Percentiles rank a stretch among this genome's conserved stretches.
Conservation (phyloP, 2,797 vertebrate genomes). For the Tympanoctomys barrerae region DNA sequence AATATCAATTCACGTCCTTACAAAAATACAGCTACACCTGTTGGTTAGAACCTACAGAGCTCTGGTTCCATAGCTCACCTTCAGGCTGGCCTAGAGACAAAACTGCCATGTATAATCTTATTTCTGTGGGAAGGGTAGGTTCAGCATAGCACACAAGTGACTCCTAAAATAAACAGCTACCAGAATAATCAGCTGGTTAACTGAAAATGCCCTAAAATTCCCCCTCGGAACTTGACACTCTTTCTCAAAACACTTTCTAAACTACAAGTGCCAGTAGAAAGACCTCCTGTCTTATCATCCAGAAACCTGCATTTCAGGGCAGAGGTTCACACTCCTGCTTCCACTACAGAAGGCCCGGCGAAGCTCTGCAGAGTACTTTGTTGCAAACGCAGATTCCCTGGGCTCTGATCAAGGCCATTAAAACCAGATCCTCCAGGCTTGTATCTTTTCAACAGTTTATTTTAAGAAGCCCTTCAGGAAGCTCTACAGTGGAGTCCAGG, state of each 20-base stretch:
- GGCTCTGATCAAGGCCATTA: not conserved
- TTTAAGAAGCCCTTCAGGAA: not conserved
- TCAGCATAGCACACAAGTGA: not conserved
- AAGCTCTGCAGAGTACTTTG: not conserved
- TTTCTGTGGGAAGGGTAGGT: not conserved
- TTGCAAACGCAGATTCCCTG: not conserved
- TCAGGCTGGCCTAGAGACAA: not conserved
- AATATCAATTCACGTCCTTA: not conserved
- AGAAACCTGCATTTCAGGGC: not conserved
- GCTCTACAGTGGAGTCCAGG: not conserved
- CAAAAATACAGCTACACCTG: not conserved
- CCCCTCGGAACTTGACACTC: not conserved
- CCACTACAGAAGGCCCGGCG: not conserved
- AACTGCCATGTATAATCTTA: not conserved
- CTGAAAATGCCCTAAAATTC: not conserved
- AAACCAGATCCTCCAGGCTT: not conserved
- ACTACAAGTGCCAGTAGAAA: not conserved
- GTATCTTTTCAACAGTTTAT: not conserved
- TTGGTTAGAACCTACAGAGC: not conserved
- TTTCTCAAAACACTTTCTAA: not conserved
- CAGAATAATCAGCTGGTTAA: not conserved
- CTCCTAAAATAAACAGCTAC: not conserved
- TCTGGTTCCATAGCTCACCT: not conserved
- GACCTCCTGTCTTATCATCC: not conserved
- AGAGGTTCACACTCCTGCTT: not conserved